A percentile compares a stretch with the other conserved stretches of the same genome.
These are phyloP conservation scores for Neomonachus schauinslandi DNA, from an alignment of 2,113 vertebrate species.

Conservation along the genomic window DNA sequence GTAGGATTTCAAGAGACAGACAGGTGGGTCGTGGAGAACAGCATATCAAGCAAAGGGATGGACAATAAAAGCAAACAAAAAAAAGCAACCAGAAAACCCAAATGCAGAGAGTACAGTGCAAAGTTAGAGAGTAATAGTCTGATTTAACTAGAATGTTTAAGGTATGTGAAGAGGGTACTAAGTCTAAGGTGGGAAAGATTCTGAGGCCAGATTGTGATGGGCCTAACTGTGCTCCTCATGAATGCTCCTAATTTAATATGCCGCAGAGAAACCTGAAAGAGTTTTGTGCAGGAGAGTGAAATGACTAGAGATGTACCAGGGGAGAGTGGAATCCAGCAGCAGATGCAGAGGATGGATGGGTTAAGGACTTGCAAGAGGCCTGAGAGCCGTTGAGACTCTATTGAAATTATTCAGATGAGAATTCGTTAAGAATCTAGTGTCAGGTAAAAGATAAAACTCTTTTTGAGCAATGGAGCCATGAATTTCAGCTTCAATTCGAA, in stretches of 20 bases:
- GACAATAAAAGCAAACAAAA: neutral
- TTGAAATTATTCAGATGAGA: neutral
- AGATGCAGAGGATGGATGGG: neutral
- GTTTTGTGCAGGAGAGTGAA: neutral
- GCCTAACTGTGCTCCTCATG: neutral
- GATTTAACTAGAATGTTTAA: neutral
- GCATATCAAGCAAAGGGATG: neutral
- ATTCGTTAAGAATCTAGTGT: neutral
- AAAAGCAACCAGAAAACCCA: neutral
- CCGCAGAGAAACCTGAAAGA: neutral
- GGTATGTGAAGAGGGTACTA: neutral
- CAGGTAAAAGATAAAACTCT: neutral
- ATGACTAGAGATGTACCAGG: neutral
- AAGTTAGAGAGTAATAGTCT: neutral
- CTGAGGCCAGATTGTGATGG: neutral
- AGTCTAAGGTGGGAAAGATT: neutral
- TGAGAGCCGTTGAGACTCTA: neutral
- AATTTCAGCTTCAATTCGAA: neutral
- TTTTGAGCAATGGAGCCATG: neutral
- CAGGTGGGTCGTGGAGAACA: neutral
- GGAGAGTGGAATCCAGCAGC: neutral
- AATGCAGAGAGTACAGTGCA: neutral
- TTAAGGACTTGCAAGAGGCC: neutral
- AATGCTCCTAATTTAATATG: neutral
- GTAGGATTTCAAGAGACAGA: neutral